A percentile compares a stretch with the other conserved stretches of the same genome.
These are phyloP conservation scores for Protobothrops flavoviridis DNA, from an alignment of 2,113 vertebrate species.

Conservation along the genomic window DNA sequence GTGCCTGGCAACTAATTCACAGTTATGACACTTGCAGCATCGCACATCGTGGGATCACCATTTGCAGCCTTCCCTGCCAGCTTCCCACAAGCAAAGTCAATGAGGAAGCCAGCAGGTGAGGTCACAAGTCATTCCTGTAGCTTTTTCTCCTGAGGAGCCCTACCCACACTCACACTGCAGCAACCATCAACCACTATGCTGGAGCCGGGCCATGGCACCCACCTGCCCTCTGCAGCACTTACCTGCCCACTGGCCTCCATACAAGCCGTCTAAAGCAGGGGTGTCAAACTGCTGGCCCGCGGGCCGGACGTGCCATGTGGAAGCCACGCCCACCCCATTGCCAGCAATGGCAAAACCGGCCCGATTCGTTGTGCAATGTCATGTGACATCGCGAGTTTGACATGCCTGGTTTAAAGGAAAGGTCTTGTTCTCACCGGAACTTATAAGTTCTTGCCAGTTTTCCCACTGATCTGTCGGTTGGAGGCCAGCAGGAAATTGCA, in stretches of 20 bases:
- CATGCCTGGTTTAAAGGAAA: neutral
- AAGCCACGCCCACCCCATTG: too few species aligned
- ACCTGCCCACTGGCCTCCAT: neutral
- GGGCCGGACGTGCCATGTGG: accelerated
- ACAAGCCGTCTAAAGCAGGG: neutral
- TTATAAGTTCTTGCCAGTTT: neutral
- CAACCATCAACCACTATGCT: neutral
- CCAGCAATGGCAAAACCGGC: too few species aligned
- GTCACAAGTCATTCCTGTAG: neutral
- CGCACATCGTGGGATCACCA: neutral
- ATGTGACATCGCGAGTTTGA: too few species aligned
- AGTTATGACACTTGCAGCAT: neutral
- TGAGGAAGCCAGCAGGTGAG: neutral
- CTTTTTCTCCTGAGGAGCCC: neutral
- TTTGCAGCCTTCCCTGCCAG: neutral
- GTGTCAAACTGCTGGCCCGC: too few species aligned
- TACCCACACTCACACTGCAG: neutral
- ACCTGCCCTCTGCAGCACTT: neutral
- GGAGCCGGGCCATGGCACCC: too few species aligned
- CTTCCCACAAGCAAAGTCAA: neutral
- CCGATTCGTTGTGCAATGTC: too few species aligned
- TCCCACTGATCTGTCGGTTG: neutral
- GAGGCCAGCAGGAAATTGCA: neutral
- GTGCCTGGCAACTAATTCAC: neutral
- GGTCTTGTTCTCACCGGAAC: neutral